Evolutionary conservation across 2,797 vertebrate genomes (phyloP).

Genomic region (Chanos chanos): DNA sequence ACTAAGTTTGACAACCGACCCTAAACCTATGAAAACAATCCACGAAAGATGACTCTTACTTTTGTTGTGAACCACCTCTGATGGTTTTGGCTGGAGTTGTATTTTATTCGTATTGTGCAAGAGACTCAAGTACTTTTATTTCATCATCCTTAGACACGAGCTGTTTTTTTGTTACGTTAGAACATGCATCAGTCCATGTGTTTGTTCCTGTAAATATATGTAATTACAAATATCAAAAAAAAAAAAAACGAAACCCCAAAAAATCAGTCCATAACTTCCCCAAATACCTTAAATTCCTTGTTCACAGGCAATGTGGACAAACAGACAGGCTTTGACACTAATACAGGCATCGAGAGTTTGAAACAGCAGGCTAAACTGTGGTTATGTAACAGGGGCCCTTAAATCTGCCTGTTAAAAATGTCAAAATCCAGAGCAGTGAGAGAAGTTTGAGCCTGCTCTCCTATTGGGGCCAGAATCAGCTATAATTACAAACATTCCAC

Average conservation of each 20-base stretch:
- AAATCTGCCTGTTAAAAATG: conserved; percentile 8
- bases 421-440: conserved; percentile 18
- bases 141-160: no score
- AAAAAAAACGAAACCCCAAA: no score
- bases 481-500: conserved; percentile 42
- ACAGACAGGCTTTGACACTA: not conserved
- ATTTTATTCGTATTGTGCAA: no score
- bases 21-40: no score
- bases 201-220: no score
- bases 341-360: not conserved
- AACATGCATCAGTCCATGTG: no score
- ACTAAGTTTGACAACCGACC: no score
- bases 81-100: no score
- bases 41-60: no score
- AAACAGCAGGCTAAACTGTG: conserved; percentile 15
- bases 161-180: no score
- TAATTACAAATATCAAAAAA: not conserved
- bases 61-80: no score
- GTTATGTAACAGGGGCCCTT: conserved; percentile 27
- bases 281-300: conserved; percentile 5
- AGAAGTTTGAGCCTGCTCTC: not conserved
- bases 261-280: not conserved
- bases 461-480: not conserved
- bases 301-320: not conserved
- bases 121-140: no score